These are phyloP conservation scores for Augiades crinisus DNA, from an alignment of 2,888 invertebrate genomes.

Conservation along the genomic window DNA sequence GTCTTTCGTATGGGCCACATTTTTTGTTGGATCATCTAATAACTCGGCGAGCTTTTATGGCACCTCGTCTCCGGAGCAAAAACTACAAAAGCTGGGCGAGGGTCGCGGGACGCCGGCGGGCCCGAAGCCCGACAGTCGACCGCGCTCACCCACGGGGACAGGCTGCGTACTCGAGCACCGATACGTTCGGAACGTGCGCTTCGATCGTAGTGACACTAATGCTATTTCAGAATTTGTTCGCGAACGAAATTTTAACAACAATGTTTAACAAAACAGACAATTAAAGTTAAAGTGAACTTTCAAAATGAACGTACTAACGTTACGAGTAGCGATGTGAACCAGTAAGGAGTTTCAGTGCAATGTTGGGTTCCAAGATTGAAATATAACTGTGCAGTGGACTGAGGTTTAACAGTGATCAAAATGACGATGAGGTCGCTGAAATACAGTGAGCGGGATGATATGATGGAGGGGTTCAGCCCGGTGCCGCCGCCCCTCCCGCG, in stretches of 20 bases:
- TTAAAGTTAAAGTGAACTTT: slow-evolving; percentile 42
- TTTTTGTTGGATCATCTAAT: slow-evolving; percentile 72
- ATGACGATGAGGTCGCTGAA: slow-evolving; percentile 84
- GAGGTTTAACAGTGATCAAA: slow-evolving; percentile 45
- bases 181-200: slow-evolving; percentile 21
- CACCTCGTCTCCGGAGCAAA: slow-evolving; percentile 77
- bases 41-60: slow-evolving; percentile 79
- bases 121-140: slow-evolving; percentile 52
- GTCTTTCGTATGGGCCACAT: slow-evolving; percentile 62
- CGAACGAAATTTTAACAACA: slow-evolving; percentile 24
- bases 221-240: slow-evolving; percentile 29
- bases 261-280: slow-evolving; percentile 40
- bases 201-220: slow-evolving; percentile 17
- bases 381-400: slow-evolving; percentile 68
- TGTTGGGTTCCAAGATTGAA: slow-evolving; percentile 53
- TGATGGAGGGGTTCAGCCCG: slow-evolving; percentile 80
- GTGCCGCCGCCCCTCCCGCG: slow-evolving; percentile 84
- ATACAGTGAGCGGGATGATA: slow-evolving; percentile 78
- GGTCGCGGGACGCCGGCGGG: slow-evolving; percentile 65
- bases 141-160: slow-evolving; percentile 44
- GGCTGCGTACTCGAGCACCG: slow-evolving; percentile 33
- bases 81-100: slow-evolving; percentile 77
- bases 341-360: slow-evolving; percentile 57
- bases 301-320: slow-evolving; percentile 45
- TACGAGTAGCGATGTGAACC: slow-evolving; percentile 66